These are phyloP conservation scores for Thamnaconus septentrionalis DNA, from an alignment of 2,113 vertebrate genomes.

Conservation along the genomic window DNA sequence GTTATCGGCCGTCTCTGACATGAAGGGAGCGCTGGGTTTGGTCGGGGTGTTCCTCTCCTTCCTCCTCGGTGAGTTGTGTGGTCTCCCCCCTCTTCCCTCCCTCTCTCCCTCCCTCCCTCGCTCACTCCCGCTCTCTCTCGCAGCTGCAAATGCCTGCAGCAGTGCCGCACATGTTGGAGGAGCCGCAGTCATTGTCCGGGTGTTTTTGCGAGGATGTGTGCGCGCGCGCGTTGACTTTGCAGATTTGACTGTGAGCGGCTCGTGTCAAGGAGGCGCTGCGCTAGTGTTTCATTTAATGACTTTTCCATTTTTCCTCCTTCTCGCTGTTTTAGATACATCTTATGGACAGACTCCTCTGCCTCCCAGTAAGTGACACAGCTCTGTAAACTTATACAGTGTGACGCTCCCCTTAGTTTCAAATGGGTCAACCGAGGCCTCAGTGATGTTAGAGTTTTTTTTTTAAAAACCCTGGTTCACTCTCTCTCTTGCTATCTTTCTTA, in stretches of 20 bases:
- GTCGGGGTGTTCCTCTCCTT: conserved; percentile 73
- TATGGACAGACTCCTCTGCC: not conserved
- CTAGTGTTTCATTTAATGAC: too few relatives aligned
- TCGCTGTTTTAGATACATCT: conserved; percentile 48
- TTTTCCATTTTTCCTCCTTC: not conserved
- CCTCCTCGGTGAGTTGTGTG: conserved; percentile 75
- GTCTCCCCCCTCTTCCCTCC: conserved; percentile 17
- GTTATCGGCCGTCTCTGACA: conserved; percentile 75
- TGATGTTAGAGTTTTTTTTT: too few relatives aligned
- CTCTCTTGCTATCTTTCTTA: too few relatives aligned
- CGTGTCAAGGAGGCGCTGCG: too few relatives aligned
- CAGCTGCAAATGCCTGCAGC: conserved; percentile 44
- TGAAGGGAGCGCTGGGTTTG: conserved; percentile 76
- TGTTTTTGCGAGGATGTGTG: too few relatives aligned
- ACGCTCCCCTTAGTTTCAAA: not conserved
- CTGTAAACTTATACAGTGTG: not conserved
- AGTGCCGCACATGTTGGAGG: conserved; percentile 17
- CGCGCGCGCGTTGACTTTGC: too few relatives aligned
- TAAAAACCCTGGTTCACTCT: too few relatives aligned
- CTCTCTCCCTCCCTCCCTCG: too few relatives aligned
- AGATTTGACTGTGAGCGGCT: too few relatives aligned
- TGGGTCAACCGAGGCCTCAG: too few relatives aligned
- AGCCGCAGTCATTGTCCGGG: not conserved
- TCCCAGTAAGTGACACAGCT: conserved; percentile 45
- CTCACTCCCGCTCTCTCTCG: too few relatives aligned